phyloP scores from a whole-genome alignment of 2,797 vertebrate genomes.

The Nyctalus aviator region DNA sequence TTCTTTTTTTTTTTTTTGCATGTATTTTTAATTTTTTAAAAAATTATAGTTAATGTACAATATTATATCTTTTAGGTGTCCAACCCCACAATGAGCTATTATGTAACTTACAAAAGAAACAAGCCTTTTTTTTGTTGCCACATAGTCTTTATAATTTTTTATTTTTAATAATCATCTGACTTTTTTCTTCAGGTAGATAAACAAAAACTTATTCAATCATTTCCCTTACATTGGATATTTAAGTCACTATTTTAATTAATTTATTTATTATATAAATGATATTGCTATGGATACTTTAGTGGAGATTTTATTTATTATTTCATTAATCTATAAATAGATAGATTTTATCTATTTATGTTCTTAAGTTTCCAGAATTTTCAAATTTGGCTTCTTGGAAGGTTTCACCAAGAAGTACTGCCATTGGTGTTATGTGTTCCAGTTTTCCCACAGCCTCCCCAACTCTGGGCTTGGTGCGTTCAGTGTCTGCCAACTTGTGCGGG shows the following conservation, averaged over 20 bases:
- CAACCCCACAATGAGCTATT: not conserved
- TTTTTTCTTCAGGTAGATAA: slow-evolving; percentile 10
- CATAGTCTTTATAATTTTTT: slow-evolving; percentile 9
- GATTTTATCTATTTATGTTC: not conserved
- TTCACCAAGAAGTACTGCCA: not conserved
- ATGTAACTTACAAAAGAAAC: not conserved
- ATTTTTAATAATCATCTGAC: not conserved
- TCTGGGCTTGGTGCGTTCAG: too few species aligned
- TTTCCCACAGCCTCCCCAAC: not conserved
- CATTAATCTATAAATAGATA: not conserved
- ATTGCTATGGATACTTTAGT: not conserved
- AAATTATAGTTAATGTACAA: not conserved
- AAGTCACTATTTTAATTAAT: not conserved
- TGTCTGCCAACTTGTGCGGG: not conserved
- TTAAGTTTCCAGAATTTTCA: slow-evolving; percentile 21
- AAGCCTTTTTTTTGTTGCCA: not conserved
- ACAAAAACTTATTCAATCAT: not conserved
- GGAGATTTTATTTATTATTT: not conserved
- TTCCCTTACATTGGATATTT: not conserved
- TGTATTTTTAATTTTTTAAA: not conserved
- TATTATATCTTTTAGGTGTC: not conserved
- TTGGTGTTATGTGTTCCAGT: not conserved
- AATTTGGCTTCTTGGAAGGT: not conserved
- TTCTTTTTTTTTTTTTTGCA: too few species aligned
- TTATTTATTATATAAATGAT: slow-evolving; percentile 28